Conservation (phyloP, 2,888 invertebrate genomes). For the Eremobia ochroleuca region DNA sequence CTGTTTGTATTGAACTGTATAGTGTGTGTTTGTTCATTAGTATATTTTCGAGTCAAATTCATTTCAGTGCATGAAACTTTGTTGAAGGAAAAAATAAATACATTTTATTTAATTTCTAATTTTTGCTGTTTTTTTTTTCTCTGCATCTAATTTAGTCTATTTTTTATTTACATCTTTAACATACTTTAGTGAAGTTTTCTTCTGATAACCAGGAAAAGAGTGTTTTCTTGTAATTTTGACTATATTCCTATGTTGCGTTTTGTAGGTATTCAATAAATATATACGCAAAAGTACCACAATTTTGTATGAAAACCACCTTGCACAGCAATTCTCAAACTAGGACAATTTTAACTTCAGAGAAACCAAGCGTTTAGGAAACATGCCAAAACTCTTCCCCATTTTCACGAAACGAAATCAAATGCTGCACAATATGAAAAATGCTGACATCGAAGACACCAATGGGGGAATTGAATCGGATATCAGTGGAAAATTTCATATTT, state of each 20-base stretch:
- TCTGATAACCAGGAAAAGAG: neutral
- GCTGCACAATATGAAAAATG: constrained; percentile 69
- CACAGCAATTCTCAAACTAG: constrained; percentile 16
- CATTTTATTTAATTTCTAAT: neutral
- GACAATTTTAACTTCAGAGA: constrained; percentile 25
- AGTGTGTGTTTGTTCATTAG: neutral
- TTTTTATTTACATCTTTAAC: neutral
- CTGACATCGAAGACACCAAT: constrained; percentile 67
- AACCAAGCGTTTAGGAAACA: constrained; percentile 44
- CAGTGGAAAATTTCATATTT: constrained; percentile 79
- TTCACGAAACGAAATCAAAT: constrained; percentile 57
- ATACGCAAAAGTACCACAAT: neutral
- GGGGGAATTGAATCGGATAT: constrained; percentile 77
- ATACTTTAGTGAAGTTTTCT: neutral
- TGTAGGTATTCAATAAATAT: neutral
- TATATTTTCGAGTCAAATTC: neutral
- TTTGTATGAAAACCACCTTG: neutral
- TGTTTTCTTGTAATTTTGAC: neutral
- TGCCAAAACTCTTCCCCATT: constrained; percentile 50
- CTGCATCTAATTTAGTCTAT: neutral
- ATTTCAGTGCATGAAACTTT: neutral
- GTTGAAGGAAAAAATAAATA: too few relatives aligned
- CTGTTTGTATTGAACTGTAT: neutral
- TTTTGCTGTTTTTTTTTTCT: neutral
- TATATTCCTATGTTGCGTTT: neutral